phyloP scores from a whole-genome alignment of 2,113 vertebrate species.

The Coracopsis vasa region DNA sequence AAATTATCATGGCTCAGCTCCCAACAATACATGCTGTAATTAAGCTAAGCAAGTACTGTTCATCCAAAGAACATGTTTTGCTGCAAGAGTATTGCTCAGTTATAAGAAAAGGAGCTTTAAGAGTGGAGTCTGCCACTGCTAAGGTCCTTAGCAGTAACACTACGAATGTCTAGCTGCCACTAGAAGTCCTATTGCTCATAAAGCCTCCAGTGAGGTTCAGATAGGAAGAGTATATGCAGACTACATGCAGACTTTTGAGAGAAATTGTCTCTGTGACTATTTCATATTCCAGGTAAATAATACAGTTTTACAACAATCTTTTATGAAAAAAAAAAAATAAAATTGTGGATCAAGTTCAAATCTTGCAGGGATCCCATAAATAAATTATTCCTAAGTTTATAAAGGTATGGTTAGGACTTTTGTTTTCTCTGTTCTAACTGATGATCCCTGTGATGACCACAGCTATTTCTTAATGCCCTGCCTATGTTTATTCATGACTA shows the following conservation, averaged over 20 bases:
- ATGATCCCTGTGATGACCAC: background rate
- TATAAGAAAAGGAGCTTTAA: background rate
- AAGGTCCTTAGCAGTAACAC: background rate
- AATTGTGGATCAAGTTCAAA: background rate
- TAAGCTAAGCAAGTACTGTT: conserved; percentile 9
- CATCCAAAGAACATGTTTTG: background rate
- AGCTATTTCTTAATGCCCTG: background rate
- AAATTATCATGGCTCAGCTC: background rate
- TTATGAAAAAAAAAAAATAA: background rate
- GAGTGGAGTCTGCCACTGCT: background rate
- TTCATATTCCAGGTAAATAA: background rate
- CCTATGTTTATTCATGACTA: background rate
- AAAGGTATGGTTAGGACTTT: background rate
- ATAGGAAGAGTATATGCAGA: background rate
- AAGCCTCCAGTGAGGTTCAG: background rate
- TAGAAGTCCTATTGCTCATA: background rate
- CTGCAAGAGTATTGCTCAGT: background rate
- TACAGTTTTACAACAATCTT: background rate
- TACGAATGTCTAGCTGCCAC: background rate
- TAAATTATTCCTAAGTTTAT: background rate
- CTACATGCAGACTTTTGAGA: background rate
- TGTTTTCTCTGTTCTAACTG: background rate
- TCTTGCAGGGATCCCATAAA: background rate
- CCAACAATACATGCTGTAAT: background rate
- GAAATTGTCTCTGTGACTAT: background rate